phyloP scores from a whole-genome alignment of 2,888 invertebrate genomes.

The Drosophila cognata region DNA sequence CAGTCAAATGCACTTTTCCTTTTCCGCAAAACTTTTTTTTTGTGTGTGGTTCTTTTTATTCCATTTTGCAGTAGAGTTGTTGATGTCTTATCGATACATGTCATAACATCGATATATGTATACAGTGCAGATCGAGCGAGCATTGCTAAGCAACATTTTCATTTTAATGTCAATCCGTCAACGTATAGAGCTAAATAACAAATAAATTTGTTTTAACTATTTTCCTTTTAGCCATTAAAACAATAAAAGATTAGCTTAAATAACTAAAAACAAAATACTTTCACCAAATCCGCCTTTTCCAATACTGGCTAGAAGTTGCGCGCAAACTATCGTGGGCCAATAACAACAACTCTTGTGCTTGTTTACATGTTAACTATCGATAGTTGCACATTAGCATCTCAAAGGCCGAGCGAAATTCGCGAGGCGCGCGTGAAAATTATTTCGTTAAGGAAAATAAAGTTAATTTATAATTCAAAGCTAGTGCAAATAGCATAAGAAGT shows the following conservation, averaged over 20 bases:
- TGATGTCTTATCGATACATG: slow-evolving; percentile 54
- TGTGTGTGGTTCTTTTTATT: slow-evolving; percentile 69
- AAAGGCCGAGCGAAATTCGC: slow-evolving; percentile 63
- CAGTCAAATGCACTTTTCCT: slow-evolving; percentile 74
- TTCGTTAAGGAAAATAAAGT: slow-evolving; percentile 32
- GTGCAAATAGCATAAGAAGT: slow-evolving; percentile 26
- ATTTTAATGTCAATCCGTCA: too few relatives aligned
- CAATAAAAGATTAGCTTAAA: background rate
- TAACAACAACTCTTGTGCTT: slow-evolving; percentile 25
- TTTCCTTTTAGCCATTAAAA: background rate
- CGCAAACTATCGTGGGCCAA: slow-evolving; percentile 52
- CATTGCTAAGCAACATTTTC: background rate
- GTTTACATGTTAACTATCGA: slow-evolving; percentile 43
- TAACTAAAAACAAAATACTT: background rate
- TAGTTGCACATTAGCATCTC: slow-evolving; percentile 49
- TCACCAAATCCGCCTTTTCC: background rate
- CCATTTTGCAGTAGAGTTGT: slow-evolving; percentile 66
- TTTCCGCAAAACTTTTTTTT: slow-evolving; percentile 75
- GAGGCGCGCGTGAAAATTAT: slow-evolving; percentile 71
- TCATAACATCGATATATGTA: slow-evolving; percentile 37
- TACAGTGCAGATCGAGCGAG: slow-evolving; percentile 27
- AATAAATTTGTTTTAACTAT: too few relatives aligned
- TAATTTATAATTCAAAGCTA: slow-evolving; percentile 20
- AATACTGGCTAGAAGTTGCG: slow-evolving; percentile 39
- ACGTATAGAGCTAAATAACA: background rate